Evolutionary conservation across 1,140 invertebrate genomes (phyloP).

Genomic region (Cydia splendana): DNA sequence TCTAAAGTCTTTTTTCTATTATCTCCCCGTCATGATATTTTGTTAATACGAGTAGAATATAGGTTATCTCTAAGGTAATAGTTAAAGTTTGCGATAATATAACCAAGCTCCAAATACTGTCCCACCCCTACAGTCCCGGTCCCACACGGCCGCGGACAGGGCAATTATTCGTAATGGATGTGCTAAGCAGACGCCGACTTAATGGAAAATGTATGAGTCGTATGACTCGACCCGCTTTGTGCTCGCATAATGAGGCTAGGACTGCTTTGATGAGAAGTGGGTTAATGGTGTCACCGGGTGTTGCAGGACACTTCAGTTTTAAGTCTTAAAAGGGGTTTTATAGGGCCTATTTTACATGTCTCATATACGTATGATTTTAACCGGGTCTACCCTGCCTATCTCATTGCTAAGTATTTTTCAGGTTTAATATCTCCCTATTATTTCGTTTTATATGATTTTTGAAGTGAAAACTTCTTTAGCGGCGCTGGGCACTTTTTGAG

Average conservation of each 20-base stretch:
- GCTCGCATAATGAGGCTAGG: slow-evolving; percentile 5
- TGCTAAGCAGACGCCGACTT: slow-evolving; percentile 25
- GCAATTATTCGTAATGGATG: slow-evolving; percentile 30
- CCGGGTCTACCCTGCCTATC: too few relatives aligned
- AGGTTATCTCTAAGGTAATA: too few relatives aligned
- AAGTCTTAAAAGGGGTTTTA: neutral
- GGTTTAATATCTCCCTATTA: too few relatives aligned
- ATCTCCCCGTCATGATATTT: too few relatives aligned
- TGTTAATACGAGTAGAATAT: too few relatives aligned
- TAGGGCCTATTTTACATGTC: neutral
- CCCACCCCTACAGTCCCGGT: neutral
- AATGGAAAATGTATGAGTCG: slow-evolving; percentile 32
- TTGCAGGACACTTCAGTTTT: slow-evolving; percentile 1
- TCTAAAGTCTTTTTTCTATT: too few relatives aligned
- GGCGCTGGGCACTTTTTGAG: too few relatives aligned
- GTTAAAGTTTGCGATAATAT: too few relatives aligned
- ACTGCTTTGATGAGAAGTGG: slow-evolving; percentile 25
- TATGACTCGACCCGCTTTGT: slow-evolving; percentile 26
- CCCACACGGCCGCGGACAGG: slow-evolving; percentile 27
- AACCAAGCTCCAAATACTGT: neutral
- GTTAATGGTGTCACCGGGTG: slow-evolving; percentile 23
- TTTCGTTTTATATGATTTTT: too few relatives aligned
- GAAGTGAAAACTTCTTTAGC: too few relatives aligned
- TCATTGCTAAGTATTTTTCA: too few relatives aligned
- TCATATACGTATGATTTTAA: neutral